phyloP scores from a whole-genome alignment of 2,797 vertebrate species.

The Hephaestus fuliginosus region DNA sequence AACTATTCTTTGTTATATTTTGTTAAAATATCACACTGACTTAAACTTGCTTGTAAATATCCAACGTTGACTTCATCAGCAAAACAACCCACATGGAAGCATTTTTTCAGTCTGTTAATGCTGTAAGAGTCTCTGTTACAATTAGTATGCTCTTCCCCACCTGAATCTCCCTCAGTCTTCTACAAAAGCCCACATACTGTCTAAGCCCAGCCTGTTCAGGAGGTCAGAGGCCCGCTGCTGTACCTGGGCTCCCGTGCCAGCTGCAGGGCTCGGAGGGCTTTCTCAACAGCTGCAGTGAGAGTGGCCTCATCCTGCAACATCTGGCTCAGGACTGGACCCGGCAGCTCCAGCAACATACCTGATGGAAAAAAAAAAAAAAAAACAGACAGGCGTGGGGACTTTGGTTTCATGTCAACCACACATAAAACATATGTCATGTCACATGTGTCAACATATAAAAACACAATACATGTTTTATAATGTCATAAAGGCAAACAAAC shows the following conservation, averaged over 20 bases:
- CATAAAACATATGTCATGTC: neutral
- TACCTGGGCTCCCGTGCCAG: constrained; percentile 72
- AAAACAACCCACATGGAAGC: neutral
- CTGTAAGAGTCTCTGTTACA: neutral
- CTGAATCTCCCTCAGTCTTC: neutral
- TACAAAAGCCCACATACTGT: constrained; percentile 6
- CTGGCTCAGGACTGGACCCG: constrained; percentile 78
- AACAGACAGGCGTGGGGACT: neutral
- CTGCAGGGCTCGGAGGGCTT: constrained; percentile 82
- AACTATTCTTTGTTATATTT: neutral
- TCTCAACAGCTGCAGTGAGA: constrained; percentile 82
- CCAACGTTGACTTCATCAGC: neutral
- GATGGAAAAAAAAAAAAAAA: constrained; percentile 18
- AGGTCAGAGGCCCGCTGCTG: neutral
- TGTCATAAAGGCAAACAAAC: neutral
- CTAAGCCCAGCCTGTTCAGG: neutral
- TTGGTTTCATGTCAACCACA: neutral
- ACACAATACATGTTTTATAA: neutral
- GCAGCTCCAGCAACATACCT: constrained; percentile 89
- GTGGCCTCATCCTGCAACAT: constrained; percentile 84
- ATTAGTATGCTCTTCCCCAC: neutral
- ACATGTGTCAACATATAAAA: no score
- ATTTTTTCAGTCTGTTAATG: neutral
- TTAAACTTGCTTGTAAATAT: neutral
- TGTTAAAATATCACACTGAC: neutral